Evolutionary conservation across 2,113 vertebrate species (phyloP), one percentile per base, ranked within the genome.

Genomic region (Scytalopus superciliaris): DNA sequence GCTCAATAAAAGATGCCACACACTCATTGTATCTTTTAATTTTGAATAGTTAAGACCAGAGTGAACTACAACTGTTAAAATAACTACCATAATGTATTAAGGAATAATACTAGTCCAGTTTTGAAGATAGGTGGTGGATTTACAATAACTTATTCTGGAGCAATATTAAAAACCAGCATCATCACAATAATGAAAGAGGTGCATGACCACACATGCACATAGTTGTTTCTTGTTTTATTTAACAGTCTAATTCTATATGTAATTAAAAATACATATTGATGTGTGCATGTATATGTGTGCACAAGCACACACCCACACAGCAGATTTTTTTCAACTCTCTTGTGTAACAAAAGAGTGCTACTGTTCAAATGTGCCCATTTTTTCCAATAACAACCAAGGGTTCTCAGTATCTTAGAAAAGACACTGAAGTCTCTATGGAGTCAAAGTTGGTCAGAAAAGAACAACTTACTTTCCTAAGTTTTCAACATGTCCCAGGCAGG

Each of bases 391-490:
- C 52, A 96, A 42, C 37, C 44, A 75, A 55, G 11, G 39, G 28
- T 49, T 90, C 53, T 73, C 2, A 2, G 35, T 21, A 64, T 35
- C 37, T 84, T 4, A 63, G 47, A 42, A 53, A 83, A 76, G 37
- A 90, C 27, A 28, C 10, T 70, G 4, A 69, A 69, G 31, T 42
- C 47, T 42, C 57, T 60, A 69, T 0, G 1, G 60, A 74, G 90
- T 45, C 30, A 73, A 82, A 85, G 39, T 69, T 28, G 44, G 57
- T 39, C 68, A 72, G 53, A 93, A 93, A 92, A 25, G 22, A 84
- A 90, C 99, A 84, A 90, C 99, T 99, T 99, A 99, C 99, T 98
- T 99, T 97, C 99, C 99, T 84, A 99, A 98, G 96, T 98, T 99
- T 94, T 99, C 99, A 73, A 99, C 97, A 8, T 99, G 98, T 72